Percentiles rank a stretch among this genome's conserved stretches.
Conservation (phyloP, 2,797 vertebrate genomes). For the Amblyopsis hoosieri region DNA sequence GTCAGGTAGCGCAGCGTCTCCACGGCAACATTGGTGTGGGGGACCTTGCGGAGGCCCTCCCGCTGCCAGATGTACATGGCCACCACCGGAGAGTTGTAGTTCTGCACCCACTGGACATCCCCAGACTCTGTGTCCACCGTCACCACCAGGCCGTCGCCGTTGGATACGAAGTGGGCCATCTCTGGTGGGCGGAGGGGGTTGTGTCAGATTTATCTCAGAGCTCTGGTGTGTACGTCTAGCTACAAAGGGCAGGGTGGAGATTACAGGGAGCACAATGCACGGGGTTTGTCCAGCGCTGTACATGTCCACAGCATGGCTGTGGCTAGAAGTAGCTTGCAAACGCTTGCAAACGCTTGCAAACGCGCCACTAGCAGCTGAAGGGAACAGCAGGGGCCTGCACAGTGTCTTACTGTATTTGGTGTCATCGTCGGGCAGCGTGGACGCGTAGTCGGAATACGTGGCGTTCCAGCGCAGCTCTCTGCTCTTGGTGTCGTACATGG, state of each 20-base stretch:
- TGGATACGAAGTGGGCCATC: constrained; percentile 96
- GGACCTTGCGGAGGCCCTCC: constrained; percentile 90
- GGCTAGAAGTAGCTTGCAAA: too few species aligned
- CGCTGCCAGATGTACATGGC: constrained; percentile 97
- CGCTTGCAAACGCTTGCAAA: too few species aligned
- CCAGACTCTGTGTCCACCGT: constrained; percentile 96
- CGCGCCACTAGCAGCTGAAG: too few species aligned
- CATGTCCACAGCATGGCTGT: too few species aligned
- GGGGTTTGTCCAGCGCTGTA: too few species aligned
- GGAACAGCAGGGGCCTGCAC: not conserved
- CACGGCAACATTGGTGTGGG: constrained; percentile 92
- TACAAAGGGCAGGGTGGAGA: too few species aligned
- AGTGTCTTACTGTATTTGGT: constrained; percentile 88
- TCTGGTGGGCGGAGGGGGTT: constrained; percentile 66
- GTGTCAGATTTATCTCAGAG: not conserved
- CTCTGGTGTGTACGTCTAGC: too few species aligned
- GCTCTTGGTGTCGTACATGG: constrained; percentile 98
- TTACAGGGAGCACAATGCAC: too few species aligned
- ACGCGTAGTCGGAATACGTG: constrained; percentile 96
- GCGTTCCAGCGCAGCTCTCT: constrained; percentile 96
- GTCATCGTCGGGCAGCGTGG: constrained; percentile 89
- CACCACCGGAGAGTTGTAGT: constrained; percentile 96
- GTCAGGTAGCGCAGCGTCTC: constrained; percentile 97
- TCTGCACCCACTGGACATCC: constrained; percentile 94
- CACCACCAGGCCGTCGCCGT: constrained; percentile 95